These are phyloP conservation scores for Lophura nycthemera DNA, from an alignment of 2,113 vertebrate genomes.

Conservation along the genomic window DNA sequence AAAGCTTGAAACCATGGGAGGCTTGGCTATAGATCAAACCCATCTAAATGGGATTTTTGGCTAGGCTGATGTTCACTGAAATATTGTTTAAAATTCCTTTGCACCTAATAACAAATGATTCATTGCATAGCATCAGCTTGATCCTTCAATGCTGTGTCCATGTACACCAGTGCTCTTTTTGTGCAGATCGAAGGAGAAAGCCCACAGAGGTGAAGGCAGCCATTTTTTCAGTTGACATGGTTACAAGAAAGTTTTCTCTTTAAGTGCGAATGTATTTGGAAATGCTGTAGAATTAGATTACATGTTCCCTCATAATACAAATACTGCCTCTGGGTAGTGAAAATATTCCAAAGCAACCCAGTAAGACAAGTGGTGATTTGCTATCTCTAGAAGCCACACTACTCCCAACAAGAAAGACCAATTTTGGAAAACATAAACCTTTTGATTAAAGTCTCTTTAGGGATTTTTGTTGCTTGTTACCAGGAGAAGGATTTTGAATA, in stretches of 20 bases:
- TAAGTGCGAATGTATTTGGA: background rate
- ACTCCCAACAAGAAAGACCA: background rate
- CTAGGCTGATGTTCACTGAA: background rate
- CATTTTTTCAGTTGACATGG: background rate
- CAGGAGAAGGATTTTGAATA: slow-evolving; percentile 44
- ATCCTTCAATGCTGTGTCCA: background rate
- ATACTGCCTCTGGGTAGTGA: background rate
- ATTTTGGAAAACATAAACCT: slow-evolving; percentile 20
- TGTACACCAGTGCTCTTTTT: background rate
- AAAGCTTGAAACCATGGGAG: background rate
- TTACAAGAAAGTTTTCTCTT: background rate
- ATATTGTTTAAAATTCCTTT: background rate
- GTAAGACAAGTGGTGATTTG: background rate
- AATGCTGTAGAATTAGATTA: background rate
- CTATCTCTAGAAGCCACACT: background rate
- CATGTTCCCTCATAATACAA: background rate
- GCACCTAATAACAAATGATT: background rate
- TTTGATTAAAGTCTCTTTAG: slow-evolving; percentile 54
- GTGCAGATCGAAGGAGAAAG: background rate
- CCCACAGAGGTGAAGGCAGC: background rate
- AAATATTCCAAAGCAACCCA: background rate
- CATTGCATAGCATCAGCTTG: background rate
- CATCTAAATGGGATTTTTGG: background rate
- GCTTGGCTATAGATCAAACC: background rate
- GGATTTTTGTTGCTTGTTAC: slow-evolving; percentile 54